Base-by-base conservation (phyloP, 2,113 vertebrate species). In the Tapirus terrestris region DNA sequence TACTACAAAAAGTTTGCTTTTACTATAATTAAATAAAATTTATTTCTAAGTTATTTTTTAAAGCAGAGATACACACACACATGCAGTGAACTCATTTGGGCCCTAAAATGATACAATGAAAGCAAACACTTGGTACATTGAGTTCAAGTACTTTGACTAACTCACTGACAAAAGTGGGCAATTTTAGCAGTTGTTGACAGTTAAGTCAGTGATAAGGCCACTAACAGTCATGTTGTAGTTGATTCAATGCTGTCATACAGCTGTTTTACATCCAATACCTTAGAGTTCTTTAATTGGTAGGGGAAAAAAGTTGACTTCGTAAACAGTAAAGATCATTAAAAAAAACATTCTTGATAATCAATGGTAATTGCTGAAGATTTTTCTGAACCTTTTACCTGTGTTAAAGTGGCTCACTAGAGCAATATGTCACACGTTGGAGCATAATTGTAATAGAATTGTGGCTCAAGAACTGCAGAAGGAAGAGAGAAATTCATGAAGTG, bases 11-110 rank as follows among this genome's bases (percentile, higher is more conserved):
- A 51, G 14, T 17, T 82, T 80, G 25, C 51, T 61, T 84, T 92
- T 72, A 89, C 25, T 75, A 33, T 53, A 84, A 39, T n/a, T 75
- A 80, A 65, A 84, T 61, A 85, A 76, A 81, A 51, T 25, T 27
- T 39, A 83, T n/a, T 63, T 56, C 16, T 82, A 80, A 70, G 3
- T 63, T 89, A 60, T 92, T 25, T 94, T 97, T 84, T 53, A 61
- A 95, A 87, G 13, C 31, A 90, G 72, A 91, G 14, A 17, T 10
- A 68, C 0, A 33, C 10, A 91, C 5, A 80, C 58, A 97, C 1
- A 79, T 1, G 48, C 14, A 95, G 18, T 25, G n/a, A 60, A 83
- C 83, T 16, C 11, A 68, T 45, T 25, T 53, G 33, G 27, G 75
- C 5, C 56, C 36, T 39, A 87, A 68, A 94, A 70, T 60, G 36